Conservation (phyloP, 2,888 invertebrate genomes). For the Metellina segmentata region DNA sequence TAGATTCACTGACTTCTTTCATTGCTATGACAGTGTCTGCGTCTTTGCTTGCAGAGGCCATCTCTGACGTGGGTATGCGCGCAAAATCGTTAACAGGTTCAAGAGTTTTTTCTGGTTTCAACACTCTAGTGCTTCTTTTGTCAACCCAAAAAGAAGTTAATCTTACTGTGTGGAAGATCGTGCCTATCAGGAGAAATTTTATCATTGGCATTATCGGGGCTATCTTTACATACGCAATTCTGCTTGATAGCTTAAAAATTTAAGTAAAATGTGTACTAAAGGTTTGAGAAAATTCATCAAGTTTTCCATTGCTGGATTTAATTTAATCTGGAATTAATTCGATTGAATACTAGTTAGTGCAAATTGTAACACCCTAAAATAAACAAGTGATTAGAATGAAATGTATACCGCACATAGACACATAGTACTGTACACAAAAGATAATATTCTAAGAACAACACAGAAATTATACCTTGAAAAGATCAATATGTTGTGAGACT, state of each 20-base stretch:
- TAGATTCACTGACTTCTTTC: background rate
- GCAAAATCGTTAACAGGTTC: background rate
- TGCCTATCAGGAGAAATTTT: conserved; percentile 3
- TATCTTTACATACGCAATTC: conserved; percentile 16
- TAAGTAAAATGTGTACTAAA: background rate
- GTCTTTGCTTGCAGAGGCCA: background rate
- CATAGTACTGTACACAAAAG: too few relatives aligned
- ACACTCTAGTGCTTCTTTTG: background rate
- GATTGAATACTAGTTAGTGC: too few relatives aligned
- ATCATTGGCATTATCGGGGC: background rate
- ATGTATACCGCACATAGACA: too few relatives aligned
- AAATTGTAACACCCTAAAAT: too few relatives aligned
- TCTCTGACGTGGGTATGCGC: background rate
- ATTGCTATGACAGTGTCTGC: background rate
- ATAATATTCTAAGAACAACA: too few relatives aligned
- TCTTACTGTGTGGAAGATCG: conserved; percentile 14
- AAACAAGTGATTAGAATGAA: too few relatives aligned
- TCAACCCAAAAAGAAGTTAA: background rate
- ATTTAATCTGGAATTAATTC: too few relatives aligned
- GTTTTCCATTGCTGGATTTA: too few relatives aligned
- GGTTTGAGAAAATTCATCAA: too few relatives aligned
- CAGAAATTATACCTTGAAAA: too few relatives aligned
- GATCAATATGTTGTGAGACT: too few relatives aligned
- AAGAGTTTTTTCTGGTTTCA: background rate
- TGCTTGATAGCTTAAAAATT: background rate